Evolutionary conservation across 2,888 invertebrate genomes (phyloP).

Genomic region (Dinocampus coccinellae): DNA sequence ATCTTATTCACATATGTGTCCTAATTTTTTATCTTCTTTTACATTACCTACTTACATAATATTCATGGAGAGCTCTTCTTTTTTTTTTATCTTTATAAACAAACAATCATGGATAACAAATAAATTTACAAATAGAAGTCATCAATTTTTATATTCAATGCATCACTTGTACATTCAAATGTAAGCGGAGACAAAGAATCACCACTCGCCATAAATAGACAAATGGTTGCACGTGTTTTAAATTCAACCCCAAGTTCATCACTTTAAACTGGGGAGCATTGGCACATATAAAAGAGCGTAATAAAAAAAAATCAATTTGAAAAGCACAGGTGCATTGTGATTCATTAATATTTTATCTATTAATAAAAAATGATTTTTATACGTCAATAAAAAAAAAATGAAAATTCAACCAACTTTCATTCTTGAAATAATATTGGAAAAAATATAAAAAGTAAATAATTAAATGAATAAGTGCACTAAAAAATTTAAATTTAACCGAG

Average conservation of each 20-base stretch:
- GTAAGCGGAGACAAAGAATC: neutral
- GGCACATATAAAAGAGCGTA: neutral
- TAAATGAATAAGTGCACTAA: conserved; percentile 4
- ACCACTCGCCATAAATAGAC: conserved; percentile 32
- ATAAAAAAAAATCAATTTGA: neutral
- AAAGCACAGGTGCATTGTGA: conserved; percentile 54
- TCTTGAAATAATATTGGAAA: neutral
- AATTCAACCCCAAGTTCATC: neutral
- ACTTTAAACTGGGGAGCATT: neutral
- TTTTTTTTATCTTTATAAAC: too few species aligned
- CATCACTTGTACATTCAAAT: neutral
- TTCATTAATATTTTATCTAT: conserved; percentile 45
- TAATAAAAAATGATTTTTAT: neutral
- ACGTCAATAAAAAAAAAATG: neutral
- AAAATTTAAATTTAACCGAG: neutral
- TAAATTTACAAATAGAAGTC: neutral
- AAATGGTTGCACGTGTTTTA: conserved; percentile 44
- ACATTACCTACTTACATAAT: too few species aligned
- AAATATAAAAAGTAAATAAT: conserved; percentile 10
- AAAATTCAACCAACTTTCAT: too few species aligned
- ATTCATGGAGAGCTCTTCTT: too few species aligned
- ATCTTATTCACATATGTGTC: neutral
- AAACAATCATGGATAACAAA: neutral
- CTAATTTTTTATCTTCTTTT: neutral
- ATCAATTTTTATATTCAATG: neutral